A percentile compares a stretch with the other conserved stretches of the same genome.
These are phyloP conservation scores for Willowsia nigromaculata DNA, from an alignment of 2,888 invertebrate genomes.

Conservation along the genomic window DNA sequence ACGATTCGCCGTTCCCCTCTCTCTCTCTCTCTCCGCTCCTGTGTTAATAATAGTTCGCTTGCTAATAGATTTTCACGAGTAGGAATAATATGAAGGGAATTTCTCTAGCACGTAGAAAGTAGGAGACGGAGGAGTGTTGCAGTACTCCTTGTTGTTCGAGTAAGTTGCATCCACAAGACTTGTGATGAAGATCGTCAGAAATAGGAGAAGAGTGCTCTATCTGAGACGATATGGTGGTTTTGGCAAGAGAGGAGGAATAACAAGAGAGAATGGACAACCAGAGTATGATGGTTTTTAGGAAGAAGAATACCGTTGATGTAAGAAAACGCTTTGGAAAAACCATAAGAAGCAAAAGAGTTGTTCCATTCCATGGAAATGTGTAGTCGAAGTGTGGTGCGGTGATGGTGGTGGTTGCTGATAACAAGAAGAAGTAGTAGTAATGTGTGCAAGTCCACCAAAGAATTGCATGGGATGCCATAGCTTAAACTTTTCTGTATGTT, in stretches of 20 bases:
- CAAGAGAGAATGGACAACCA: neutral
- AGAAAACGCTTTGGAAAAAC: constrained; percentile 1
- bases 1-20: neutral
- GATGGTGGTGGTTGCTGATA: too few species aligned
- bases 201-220: neutral
- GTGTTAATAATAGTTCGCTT: neutral
- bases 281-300: neutral
- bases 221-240: neutral
- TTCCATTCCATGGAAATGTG: constrained; percentile 21
- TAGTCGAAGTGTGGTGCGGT: too few species aligned
- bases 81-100: neutral
- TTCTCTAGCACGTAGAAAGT: neutral
- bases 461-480: constrained; percentile 50
- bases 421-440: constrained; percentile 33
- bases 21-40: neutral
- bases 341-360: constrained; percentile 27
- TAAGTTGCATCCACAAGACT: neutral
- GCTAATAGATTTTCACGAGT: constrained; percentile 25
- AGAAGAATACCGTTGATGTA: constrained; percentile 15
- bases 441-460: constrained; percentile 48
- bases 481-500: too few species aligned
- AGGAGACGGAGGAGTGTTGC: neutral
- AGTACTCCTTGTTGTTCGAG: neutral
- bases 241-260: neutral
- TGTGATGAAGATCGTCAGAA: neutral